Percentiles rank a stretch among this genome's conserved stretches.
Conservation (phyloP, 1,140 invertebrate species). For the Trichonephila inaurata region DNA sequence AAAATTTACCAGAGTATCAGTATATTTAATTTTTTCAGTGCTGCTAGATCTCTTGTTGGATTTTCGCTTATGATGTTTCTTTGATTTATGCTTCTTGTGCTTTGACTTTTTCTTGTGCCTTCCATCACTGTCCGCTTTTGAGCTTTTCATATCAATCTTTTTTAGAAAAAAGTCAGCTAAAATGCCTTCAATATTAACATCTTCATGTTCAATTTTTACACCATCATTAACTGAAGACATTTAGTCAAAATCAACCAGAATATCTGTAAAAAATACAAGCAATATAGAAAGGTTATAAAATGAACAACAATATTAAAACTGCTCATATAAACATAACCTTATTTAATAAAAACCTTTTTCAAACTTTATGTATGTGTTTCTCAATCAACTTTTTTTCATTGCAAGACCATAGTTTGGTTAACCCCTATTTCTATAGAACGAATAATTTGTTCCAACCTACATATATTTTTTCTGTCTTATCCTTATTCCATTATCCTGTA, state of each 20-base stretch:
- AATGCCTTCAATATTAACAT: conserved; percentile 49
- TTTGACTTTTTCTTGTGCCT: conserved; percentile 31
- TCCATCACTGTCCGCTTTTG: background rate
- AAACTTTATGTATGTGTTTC: too few relatives aligned
- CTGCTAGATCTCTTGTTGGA: conserved; percentile 1
- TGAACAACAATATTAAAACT: too few relatives aligned
- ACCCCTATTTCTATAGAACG: too few relatives aligned
- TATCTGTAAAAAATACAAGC: too few relatives aligned
- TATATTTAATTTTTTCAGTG: background rate
- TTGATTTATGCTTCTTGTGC: conserved; percentile 45
- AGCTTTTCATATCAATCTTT: conserved; percentile 5
- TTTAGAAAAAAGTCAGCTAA: conserved; percentile 65
- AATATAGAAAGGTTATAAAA: too few relatives aligned
- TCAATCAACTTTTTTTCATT: too few relatives aligned
- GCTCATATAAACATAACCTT: too few relatives aligned
- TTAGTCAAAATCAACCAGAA: background rate
- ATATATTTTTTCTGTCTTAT: too few relatives aligned
- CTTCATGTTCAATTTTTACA: background rate
- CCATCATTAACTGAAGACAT: background rate
- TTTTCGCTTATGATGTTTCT: conserved; percentile 50
- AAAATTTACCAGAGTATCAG: background rate
- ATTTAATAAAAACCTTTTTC: too few relatives aligned
- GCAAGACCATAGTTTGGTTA: too few relatives aligned
- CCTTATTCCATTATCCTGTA: too few relatives aligned
- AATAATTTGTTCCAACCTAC: too few relatives aligned